These are phyloP conservation scores for Atherinomorus stipes DNA, from an alignment of 2,113 vertebrate genomes.

Conservation along the genomic window DNA sequence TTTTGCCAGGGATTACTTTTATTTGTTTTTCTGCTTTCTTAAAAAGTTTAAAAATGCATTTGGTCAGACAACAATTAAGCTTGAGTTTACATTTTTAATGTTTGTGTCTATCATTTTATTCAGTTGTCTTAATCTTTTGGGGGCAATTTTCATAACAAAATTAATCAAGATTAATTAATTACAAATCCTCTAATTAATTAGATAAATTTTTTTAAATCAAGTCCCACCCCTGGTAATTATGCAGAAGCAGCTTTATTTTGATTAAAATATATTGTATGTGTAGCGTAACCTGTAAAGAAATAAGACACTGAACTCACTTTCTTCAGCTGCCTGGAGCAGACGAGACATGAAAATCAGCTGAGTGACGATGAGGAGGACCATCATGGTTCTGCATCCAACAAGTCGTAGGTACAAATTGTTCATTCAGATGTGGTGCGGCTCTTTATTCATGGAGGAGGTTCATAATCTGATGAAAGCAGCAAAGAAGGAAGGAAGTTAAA, in stretches of 20 bases:
- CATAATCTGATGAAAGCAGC: not conserved
- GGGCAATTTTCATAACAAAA: too few species aligned
- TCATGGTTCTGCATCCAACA: not conserved
- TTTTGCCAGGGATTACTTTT: too few species aligned
- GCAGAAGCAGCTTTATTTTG: not conserved
- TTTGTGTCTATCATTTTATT: too few species aligned
- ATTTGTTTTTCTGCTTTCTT: too few species aligned
- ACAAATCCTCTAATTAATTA: too few species aligned
- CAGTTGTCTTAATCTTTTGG: too few species aligned
- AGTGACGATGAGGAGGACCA: not conserved
- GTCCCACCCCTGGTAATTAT: too few species aligned
- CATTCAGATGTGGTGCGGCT: not conserved
- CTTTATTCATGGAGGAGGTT: not conserved
- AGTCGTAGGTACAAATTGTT: not conserved
- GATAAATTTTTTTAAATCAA: too few species aligned
- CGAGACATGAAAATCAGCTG: constrained; percentile 7
- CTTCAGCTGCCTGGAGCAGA: not conserved
- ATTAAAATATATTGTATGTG: not conserved
- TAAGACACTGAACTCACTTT: constrained; percentile 2
- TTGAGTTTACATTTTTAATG: too few species aligned
- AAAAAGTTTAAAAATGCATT: too few species aligned
- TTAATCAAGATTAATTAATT: too few species aligned
- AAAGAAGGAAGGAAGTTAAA: constrained; percentile 10
- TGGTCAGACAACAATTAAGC: too few species aligned
- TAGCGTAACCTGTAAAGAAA: not conserved